These are phyloP conservation scores for Troilus luridus DNA, from an alignment of 2,888 invertebrate species.

Conservation along the genomic window DNA sequence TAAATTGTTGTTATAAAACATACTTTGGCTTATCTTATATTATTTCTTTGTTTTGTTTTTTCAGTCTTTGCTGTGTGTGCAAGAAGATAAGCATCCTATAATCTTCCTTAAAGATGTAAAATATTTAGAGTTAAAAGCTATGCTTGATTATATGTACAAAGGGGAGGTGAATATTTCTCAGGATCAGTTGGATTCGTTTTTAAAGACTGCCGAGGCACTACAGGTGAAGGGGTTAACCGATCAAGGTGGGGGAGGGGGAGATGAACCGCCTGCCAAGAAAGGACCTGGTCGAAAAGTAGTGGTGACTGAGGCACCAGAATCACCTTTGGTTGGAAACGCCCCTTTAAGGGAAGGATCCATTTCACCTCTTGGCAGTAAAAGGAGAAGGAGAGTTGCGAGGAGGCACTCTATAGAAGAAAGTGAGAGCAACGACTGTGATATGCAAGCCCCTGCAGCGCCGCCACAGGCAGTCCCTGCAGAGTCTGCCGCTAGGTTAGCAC, in stretches of 20 bases:
- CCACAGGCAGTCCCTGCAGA: conserved; percentile 55
- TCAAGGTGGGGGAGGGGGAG: conserved; percentile 64
- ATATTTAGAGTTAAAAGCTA: conserved; percentile 89
- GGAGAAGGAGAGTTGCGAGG: conserved; percentile 51
- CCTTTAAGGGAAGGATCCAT: conserved; percentile 61
- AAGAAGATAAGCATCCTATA: conserved; percentile 93
- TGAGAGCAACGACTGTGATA: conserved; percentile 63
- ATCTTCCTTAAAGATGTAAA: conserved; percentile 93
- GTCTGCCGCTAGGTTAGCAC: conserved; percentile 51
- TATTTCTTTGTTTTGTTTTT: conserved; percentile 68
- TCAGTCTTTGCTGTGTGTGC: conserved; percentile 87
- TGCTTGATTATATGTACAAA: conserved; percentile 95
- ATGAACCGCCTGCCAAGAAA: conserved; percentile 61
- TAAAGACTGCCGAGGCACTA: conserved; percentile 91
- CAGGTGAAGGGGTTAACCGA: conserved; percentile 83
- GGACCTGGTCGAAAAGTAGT: conserved; percentile 62
- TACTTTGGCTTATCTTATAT: background rate
- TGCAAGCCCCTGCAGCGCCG: conserved; percentile 60
- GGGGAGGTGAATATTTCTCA: conserved; percentile 95
- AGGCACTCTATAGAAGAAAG: conserved; percentile 60
- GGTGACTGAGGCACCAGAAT: conserved; percentile 61
- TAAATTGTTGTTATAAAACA: too few species aligned
- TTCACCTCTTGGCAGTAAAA: conserved; percentile 61
- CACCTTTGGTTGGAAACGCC: conserved; percentile 63
- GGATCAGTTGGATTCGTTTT: conserved; percentile 88